Evolutionary conservation across 2,888 invertebrate species (phyloP).

Genomic region (Torymus aiolomorphi): DNA sequence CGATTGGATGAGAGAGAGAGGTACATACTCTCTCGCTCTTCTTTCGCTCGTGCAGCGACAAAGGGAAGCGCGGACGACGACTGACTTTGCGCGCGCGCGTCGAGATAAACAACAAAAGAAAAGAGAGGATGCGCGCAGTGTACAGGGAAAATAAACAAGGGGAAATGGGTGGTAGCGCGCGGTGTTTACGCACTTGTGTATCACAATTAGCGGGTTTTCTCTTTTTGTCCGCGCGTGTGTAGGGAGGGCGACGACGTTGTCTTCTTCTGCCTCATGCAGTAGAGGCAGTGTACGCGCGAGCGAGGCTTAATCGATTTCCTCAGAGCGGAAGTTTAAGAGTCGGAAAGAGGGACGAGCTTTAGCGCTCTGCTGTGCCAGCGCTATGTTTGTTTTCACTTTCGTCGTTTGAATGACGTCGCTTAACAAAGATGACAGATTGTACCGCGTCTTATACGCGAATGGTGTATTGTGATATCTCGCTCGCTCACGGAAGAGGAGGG

Average conservation of each 20-base stretch:
- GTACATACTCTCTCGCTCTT: background rate
- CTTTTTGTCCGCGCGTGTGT: background rate
- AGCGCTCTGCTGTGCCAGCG: too few species aligned
- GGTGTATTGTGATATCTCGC: background rate
- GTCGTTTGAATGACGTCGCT: background rate
- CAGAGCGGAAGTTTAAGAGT: constrained; percentile 1
- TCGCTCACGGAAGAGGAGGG: too few species aligned
- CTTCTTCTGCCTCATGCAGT: too few species aligned
- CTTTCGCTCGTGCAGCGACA: constrained; percentile 13
- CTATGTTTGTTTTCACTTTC: constrained; percentile 11
- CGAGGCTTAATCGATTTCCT: constrained; percentile 33
- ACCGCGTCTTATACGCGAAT: background rate
- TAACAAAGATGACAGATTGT: background rate
- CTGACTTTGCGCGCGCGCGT: background rate
- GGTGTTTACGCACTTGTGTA: constrained; percentile 21
- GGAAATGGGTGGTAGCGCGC: background rate
- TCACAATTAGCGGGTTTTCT: constrained; percentile 30
- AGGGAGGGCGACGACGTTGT: too few species aligned
- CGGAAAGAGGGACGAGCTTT: background rate
- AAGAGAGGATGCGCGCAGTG: background rate
- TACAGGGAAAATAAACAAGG: constrained; percentile 30
- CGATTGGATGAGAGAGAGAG: constrained; percentile 24
- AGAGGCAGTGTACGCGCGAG: too few species aligned
- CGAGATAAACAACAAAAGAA: constrained; percentile 20
- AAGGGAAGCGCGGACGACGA: background rate